Evolutionary conservation across 2,888 invertebrate genomes (phyloP), one percentile per base, ranked within the genome.

Genomic region (Trichogramma evanescens): DNA sequence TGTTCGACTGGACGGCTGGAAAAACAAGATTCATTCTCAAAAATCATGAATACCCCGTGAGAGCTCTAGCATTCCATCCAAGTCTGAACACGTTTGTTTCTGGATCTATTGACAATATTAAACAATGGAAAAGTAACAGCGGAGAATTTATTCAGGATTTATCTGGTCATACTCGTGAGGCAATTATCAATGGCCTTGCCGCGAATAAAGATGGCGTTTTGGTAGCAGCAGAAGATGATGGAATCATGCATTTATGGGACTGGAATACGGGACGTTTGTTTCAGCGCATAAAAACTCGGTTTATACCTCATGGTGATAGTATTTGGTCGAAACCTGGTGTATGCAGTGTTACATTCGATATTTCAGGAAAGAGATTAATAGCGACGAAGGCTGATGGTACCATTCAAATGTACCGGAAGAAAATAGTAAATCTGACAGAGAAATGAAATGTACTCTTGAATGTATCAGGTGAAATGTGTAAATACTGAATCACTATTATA

Each of bases 251-350:
- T 78, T 90, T 93, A 72, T 99, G 98, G 98, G 99, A 99, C 77
- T 99, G 98, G 98, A 84, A 93, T 71, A 97, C 97, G 0, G 99
- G 98, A 0, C 98, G 98, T 74, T 99, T 99, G 80, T 99, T 98
- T 81, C 99, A 99, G 80, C 82, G 93, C 61, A 80, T 91, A 63
- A 91, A 91, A 85, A 88, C 96, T 4, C 91, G 93, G 3, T 95
- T 95, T 0, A 99, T 99, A 76, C 97, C 98, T 0, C 26, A 26
- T 26, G 26, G 26, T 26, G 99, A 99, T 9, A 98, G 98, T 0
- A 98, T 99, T 89, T 98, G 99, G 79, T 96, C 95, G n/a, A 99
- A 99, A 79, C 93, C 96, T 13, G 99, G 99, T 49, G 91, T 99
- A 66, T 99, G 96, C 81, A 89, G 97, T 56, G 89, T 96, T 85